phyloP scores from a whole-genome alignment of 1,140 invertebrate species.

The Calliopsis andreniformis region DNA sequence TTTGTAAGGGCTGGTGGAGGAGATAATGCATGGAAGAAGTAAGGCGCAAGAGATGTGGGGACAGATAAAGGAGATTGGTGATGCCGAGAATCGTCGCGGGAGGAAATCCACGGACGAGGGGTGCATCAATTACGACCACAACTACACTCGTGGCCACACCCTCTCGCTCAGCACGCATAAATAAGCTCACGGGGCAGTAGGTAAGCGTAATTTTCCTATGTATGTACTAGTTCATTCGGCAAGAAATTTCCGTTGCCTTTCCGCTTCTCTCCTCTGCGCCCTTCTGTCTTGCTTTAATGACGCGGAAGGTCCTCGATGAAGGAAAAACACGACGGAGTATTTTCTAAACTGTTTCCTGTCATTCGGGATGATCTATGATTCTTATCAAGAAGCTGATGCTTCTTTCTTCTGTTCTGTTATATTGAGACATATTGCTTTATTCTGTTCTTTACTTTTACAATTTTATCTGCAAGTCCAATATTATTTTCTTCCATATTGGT shows the following conservation, averaged over 20 bases:
- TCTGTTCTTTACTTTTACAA: no score
- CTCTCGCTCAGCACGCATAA: slow-evolving; percentile 45
- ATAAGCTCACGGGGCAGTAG: slow-evolving; percentile 11
- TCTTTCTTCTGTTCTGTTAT: background rate
- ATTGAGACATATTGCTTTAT: no score
- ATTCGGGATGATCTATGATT: background rate
- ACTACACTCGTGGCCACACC: slow-evolving; percentile 31
- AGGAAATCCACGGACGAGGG: slow-evolving; percentile 21
- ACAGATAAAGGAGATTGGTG: slow-evolving; percentile 5
- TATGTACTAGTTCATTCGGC: background rate
- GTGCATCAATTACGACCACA: slow-evolving; percentile 39
- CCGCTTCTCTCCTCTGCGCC: background rate
- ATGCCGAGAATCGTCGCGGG: no score
- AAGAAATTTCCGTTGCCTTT: background rate
- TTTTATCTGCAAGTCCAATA: no score
- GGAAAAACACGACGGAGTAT: background rate
- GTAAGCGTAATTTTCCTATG: slow-evolving; percentile 51
- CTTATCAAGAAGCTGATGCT: background rate
- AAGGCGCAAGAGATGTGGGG: background rate
- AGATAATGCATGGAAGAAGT: background rate
- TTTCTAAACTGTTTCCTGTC: background rate
- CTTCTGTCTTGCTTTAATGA: background rate
- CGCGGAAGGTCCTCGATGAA: background rate
- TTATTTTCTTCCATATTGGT: no score
- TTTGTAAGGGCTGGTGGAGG: background rate